Evolutionary conservation across 2,113 vertebrate species (phyloP).

Genomic region (Setophaga coronata): DNA sequence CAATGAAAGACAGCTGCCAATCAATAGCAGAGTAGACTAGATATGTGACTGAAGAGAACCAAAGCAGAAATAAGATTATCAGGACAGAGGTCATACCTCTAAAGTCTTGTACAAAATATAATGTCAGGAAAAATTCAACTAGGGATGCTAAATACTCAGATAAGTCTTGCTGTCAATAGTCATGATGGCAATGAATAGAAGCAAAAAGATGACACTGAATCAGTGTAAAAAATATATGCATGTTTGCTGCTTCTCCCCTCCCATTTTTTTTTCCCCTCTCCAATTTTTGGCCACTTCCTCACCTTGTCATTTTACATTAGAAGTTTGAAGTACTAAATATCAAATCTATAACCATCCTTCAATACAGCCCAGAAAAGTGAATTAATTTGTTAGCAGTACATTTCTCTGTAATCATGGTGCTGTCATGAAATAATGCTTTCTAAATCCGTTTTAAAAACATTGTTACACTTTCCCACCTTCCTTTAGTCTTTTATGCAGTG

Average conservation of each 20-base stretch:
- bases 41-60: background rate
- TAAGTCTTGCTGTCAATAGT: background rate
- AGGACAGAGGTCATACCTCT: background rate
- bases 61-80: background rate
- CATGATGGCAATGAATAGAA: background rate
- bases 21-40: background rate
- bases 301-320: background rate
- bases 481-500: background rate
- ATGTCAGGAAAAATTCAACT: background rate
- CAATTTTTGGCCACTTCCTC: background rate
- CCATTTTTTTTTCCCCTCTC: background rate
- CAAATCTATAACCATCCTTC: background rate
- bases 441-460: background rate
- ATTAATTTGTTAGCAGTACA: background rate
- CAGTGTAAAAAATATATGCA: background rate
- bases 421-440: background rate
- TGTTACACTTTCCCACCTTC: background rate
- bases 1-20: background rate
- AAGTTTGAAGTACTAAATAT: background rate
- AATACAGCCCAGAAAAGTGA: background rate
- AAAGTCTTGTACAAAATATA: background rate
- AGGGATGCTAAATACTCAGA: background rate
- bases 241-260: rapidly evolving
- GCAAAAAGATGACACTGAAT: background rate
- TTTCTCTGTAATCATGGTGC: background rate